Base-by-base conservation (phyloP, 2,113 vertebrate genomes). In the Colaptes auratus region DNA sequence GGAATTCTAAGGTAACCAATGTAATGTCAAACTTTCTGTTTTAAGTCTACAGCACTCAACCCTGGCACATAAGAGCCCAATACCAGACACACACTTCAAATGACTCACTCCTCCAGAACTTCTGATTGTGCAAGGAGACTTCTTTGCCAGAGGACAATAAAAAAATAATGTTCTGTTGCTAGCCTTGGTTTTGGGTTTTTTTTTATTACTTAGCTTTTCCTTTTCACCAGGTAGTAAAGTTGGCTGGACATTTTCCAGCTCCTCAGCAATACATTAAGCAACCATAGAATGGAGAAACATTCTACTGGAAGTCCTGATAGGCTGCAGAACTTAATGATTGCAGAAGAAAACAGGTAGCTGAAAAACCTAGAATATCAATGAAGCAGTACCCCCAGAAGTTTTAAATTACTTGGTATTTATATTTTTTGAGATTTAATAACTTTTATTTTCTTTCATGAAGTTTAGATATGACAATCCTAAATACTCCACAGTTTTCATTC, bases 31-130 rank as follows among this genome's bases (percentile, higher is more conserved):
- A 78, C 12, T 52, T 86, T 56, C 14, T 60, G 7, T 74, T 74
- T 63, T n/a, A 13, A 25, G n/a, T 27, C 11, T 17, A 17, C 33
- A 30, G 15, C 14, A 7, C 46, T 58, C 20, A 12, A 31, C 30
- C 4, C 3, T 7, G 6, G 9, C 16, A 23, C 3, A 4, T 3
- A 53, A 59, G 31, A 86, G 28, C 10, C 24, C 1, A 0, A 28
- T 6, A n/a, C 35, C 61, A 63, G 25, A 36, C 56, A 53, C 46
- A 10, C 12, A 52, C n/a, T 71, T 20, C 24, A 77, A 66, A 56
- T 6, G 7, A 48, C 23, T 77, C 60, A 81, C 11, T 6, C 48
- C 73, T 70, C 39, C 39, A 19, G 42, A 60, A 13, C 21, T 16
- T 36, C 33, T 13, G 24, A 31, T 19, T 46, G 18, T 28, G 30